Conservation (phyloP, 2,113 vertebrate species). For the Uria lomvia region DNA sequence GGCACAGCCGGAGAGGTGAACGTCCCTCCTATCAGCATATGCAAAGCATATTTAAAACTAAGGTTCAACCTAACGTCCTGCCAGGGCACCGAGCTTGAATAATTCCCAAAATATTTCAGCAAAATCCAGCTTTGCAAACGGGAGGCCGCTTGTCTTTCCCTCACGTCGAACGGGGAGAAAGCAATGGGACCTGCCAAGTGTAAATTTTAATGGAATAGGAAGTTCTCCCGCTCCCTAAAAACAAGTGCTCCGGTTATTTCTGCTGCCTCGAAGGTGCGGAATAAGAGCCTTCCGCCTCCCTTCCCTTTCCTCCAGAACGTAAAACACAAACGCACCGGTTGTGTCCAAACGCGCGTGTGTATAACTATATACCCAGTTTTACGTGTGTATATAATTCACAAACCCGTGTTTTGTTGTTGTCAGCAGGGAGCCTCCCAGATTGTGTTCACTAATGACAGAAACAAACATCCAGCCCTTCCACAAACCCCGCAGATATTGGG, state of each 20-base stretch:
- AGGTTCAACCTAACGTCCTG: background rate
- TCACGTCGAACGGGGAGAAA: fast-evolving
- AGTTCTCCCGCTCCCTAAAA: background rate
- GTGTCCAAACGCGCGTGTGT: fast-evolving
- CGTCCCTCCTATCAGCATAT: background rate
- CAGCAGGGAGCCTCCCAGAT: background rate
- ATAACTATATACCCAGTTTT: fast-evolving
- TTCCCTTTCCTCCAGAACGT: fast-evolving
- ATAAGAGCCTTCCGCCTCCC: fast-evolving
- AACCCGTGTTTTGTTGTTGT: background rate
- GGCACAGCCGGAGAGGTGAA: background rate
- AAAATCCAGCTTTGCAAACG: background rate
- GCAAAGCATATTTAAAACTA: slow-evolving; percentile 2
- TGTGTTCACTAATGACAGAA: background rate
- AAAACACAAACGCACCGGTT: fast-evolving
- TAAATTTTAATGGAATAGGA: fast-evolving
- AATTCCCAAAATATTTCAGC: background rate
- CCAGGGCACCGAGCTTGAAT: background rate
- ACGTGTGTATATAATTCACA: background rate
- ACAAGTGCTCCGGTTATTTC: fast-evolving
- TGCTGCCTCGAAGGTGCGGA: fast-evolving
- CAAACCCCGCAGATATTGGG: background rate
- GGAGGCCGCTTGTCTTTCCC: fast-evolving
- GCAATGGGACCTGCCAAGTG: fast-evolving
- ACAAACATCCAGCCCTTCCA: background rate